A percentile compares a stretch with the other conserved stretches of the same genome.
phyloP scores from a whole-genome alignment of 30 jellyfish, hydroid and myxozoan genomes.

The Rhopilema esculentum region DNA sequence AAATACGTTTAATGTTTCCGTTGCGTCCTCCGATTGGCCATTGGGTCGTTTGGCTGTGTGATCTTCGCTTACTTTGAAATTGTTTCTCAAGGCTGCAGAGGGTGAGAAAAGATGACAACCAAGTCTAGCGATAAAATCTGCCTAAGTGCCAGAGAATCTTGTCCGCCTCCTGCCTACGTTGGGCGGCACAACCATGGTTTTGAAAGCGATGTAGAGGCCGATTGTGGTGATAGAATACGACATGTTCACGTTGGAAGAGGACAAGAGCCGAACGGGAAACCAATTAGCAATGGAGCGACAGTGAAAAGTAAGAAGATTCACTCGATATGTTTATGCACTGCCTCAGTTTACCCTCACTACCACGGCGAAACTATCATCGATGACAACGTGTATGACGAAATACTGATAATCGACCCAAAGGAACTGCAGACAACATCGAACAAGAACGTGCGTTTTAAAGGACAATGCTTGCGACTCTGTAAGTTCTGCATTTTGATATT shows the following conservation, averaged over 20 bases:
- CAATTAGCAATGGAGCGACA: neutral
- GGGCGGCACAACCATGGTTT: slow-evolving; percentile 38
- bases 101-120: slow-evolving; percentile 17
- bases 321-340: slow-evolving; percentile 63
- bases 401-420: slow-evolving; percentile 58
- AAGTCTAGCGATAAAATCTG: slow-evolving; percentile 20
- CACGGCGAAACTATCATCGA: slow-evolving; percentile 62
- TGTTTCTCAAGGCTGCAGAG: neutral
- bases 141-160: slow-evolving; percentile 24
- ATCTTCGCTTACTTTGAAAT: neutral
- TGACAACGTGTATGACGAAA: slow-evolving; percentile 55
- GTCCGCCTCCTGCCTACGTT: slow-evolving; percentile 42
- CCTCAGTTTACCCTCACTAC: slow-evolving; percentile 67
- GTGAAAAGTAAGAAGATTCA: neutral
- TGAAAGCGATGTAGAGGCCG: slow-evolving; percentile 13
- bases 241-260: neutral
- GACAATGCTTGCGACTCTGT: slow-evolving; percentile 54
- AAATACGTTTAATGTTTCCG: slow-evolving; percentile 6
- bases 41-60: neutral
- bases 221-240: neutral
- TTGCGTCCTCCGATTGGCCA: neutral
- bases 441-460: slow-evolving; percentile 21
- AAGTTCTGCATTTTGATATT: slow-evolving; percentile 6
- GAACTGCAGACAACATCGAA: slow-evolving; percentile 40
- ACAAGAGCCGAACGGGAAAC: neutral